Percentiles rank a stretch among this genome's conserved stretches.
Conservation (phyloP, 2,888 invertebrate genomes). For the Agelastica alni region DNA sequence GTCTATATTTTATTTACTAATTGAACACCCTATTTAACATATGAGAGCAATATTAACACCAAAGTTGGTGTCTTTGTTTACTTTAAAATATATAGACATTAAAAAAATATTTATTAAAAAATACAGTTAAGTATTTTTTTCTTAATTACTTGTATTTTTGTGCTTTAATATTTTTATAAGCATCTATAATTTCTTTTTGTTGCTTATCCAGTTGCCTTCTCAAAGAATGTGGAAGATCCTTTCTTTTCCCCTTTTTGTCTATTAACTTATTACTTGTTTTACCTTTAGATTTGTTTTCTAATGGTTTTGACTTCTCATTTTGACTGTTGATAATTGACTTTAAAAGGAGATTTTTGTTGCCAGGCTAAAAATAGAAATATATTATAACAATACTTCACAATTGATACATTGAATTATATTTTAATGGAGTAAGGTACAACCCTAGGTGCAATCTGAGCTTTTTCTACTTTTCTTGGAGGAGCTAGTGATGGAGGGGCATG, state of each 20-base stretch:
- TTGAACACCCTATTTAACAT: too few relatives aligned
- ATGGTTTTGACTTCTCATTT: constrained; percentile 2
- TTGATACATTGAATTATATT: too few relatives aligned
- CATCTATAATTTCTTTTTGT: constrained; percentile 62
- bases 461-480: constrained; percentile 59
- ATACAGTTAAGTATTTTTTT: neutral
- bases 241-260: constrained; percentile 64
- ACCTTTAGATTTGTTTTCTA: constrained; percentile 12
- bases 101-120: neutral
- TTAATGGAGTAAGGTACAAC: too few relatives aligned
- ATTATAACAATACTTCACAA: too few relatives aligned
- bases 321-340: constrained; percentile 56
- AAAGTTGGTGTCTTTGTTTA: too few relatives aligned
- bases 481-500: constrained; percentile 73
- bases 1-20: too few relatives aligned
- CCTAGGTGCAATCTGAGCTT: constrained; percentile 39
- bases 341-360: constrained; percentile 66
- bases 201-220: constrained; percentile 64
- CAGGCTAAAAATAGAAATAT: constrained; percentile 68
- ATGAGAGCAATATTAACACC: too few relatives aligned
- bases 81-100: too few relatives aligned
- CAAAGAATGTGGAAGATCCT: constrained; percentile 63
- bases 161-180: constrained; percentile 63
- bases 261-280: constrained; percentile 43
- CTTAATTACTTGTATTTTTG: constrained; percentile 36